Percentiles rank a stretch among this genome's conserved stretches.
Conservation (phyloP, 1,140 invertebrate genomes). For the Aphelinus atriplicis region DNA sequence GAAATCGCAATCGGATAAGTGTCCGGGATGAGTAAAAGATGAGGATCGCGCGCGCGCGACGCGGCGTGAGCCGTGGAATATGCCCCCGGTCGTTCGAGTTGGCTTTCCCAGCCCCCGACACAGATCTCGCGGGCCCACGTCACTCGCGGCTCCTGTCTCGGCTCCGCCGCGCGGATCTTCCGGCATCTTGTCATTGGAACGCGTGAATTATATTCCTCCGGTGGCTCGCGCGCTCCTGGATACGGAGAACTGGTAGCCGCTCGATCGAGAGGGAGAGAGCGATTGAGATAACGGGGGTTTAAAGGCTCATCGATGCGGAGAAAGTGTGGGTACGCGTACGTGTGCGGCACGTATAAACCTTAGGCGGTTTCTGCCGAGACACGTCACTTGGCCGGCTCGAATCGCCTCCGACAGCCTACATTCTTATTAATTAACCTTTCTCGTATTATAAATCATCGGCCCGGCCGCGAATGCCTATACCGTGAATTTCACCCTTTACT, state of each 20-base stretch:
- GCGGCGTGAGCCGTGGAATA: too few relatives aligned
- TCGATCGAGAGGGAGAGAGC: slow-evolving; percentile 10
- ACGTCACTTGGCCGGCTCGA: background rate
- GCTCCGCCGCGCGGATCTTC: background rate
- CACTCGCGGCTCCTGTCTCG: background rate
- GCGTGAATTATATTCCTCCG: slow-evolving; percentile 20
- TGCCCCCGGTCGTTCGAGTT: too few relatives aligned
- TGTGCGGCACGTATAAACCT: background rate
- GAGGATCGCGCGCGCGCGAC: too few relatives aligned
- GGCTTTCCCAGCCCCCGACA: too few relatives aligned
- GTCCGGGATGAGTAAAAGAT: too few relatives aligned
- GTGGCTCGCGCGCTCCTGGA: background rate
- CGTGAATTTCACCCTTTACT: background rate
- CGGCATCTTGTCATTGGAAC: slow-evolving; percentile 16
- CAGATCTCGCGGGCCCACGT: background rate
- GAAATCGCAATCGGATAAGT: too few relatives aligned
- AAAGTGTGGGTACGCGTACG: background rate
- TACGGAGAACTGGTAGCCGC: slow-evolving; percentile 19
- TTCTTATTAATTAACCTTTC: slow-evolving; percentile 18
- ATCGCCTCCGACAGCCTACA: slow-evolving; percentile 6
- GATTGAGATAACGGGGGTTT: slow-evolving; percentile 27
- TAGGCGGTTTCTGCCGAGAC: slow-evolving; percentile 6
- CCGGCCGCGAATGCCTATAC: background rate
- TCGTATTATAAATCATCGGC: slow-evolving; percentile 16
- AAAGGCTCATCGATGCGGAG: slow-evolving; percentile 15